Conservation (phyloP, 2,113 vertebrate genomes). For the Regulus satrapa region DNA sequence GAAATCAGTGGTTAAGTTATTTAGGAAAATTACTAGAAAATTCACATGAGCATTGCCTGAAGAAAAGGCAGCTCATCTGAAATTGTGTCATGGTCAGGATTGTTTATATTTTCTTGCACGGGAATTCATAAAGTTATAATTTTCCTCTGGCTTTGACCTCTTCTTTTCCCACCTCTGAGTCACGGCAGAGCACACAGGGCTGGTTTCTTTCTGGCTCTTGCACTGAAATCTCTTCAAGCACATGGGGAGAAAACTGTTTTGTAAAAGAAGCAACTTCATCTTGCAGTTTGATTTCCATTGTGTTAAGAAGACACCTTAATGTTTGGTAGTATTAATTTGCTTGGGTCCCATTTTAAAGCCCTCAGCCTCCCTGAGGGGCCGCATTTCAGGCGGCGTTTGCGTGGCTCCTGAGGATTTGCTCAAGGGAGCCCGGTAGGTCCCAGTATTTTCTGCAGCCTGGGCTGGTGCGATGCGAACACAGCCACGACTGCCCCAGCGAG, state of each 20-base stretch:
- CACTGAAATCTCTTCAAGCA: not conserved
- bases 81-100: not conserved
- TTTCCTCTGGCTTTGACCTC: not conserved
- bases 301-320: not conserved
- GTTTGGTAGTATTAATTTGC: not conserved
- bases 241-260: not conserved
- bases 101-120: not conserved
- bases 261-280: not conserved
- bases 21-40: not conserved
- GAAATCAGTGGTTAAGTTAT: not conserved
- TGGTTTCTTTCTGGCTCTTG: not conserved
- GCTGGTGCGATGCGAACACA: not conserved
- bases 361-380: not conserved
- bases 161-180: not conserved
- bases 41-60: not conserved
- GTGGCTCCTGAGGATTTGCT: not conserved
- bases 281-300: not conserved
- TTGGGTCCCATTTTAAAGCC: not conserved
- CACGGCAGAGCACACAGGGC: not conserved
- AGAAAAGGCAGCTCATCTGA: not conserved
- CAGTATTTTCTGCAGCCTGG: not conserved
- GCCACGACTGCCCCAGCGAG: accelerated
- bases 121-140: not conserved
- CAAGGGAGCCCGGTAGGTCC: not conserved
- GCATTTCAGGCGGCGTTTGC: too few relatives aligned